These are phyloP conservation scores for Microchirus variegatus DNA, from an alignment of 2,797 vertebrate species.

Conservation along the genomic window DNA sequence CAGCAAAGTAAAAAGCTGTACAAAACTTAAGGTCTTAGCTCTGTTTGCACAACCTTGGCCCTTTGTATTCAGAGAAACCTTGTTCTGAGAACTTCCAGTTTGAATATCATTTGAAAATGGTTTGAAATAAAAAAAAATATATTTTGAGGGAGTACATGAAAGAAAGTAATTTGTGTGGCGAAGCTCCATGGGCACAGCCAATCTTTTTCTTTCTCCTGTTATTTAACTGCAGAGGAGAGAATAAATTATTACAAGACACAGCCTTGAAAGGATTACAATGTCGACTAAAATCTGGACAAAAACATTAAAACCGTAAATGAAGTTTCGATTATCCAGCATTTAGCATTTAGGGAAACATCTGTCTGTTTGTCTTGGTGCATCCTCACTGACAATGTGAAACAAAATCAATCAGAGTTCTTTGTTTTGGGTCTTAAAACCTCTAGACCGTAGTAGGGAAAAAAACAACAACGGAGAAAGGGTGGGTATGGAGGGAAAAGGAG, in stretches of 20 bases:
- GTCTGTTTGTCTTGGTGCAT: no score
- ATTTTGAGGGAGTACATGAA: conserved; percentile 23
- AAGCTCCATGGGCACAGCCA: not conserved
- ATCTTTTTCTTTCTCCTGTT: no score
- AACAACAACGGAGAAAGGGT: no score
- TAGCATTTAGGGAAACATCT: no score
- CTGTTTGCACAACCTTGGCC: conserved; percentile 42
- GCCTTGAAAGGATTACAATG: no score
- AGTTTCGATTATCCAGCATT: no score
- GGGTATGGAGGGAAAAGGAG: not conserved
- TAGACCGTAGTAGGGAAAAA: no score
- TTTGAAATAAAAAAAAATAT: conserved; percentile 25
- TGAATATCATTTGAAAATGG: conserved; percentile 34
- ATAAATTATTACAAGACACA: not conserved
- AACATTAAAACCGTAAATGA: no score
- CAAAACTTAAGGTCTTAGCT: conserved; percentile 37
- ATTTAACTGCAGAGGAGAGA: not conserved
- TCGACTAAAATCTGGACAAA: no score
- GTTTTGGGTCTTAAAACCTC: no score
- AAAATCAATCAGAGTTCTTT: no score
- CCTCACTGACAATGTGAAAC: no score
- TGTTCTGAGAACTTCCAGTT: conserved; percentile 13
- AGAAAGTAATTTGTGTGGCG: conserved; percentile 16
- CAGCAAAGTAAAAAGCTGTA: conserved; percentile 28
- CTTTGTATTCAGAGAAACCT: conserved; percentile 29